These are phyloP conservation scores for Plestiodon gilberti DNA, from an alignment of 2,113 vertebrate species.

Conservation along the genomic window DNA sequence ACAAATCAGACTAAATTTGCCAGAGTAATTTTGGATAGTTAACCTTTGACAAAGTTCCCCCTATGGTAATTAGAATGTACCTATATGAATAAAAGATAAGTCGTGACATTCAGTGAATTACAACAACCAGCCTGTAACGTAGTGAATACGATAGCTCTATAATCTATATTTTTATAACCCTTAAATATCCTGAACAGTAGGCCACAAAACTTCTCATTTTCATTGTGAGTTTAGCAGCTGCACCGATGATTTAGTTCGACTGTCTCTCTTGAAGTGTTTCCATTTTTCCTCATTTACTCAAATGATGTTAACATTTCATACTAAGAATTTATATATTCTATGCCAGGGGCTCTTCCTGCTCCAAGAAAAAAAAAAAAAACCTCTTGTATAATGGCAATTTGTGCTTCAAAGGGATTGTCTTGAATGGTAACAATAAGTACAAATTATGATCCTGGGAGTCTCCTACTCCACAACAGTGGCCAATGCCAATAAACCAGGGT, in stretches of 20 bases:
- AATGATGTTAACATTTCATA: neutral
- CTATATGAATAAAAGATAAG: constrained; percentile 87
- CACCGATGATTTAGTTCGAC: constrained; percentile 42
- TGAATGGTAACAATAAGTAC: constrained; percentile 59
- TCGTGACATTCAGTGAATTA: constrained; percentile 81
- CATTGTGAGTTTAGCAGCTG: constrained; percentile 42
- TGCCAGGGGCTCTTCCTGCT: constrained; percentile 12
- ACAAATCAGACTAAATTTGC: constrained; percentile 85
- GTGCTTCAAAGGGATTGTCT: constrained; percentile 44
- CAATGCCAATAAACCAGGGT: constrained; percentile 71
- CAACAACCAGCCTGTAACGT: constrained; percentile 79
- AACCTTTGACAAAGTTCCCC: constrained; percentile 83
- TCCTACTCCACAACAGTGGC: constrained; percentile 61
- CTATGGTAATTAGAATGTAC: constrained; percentile 80
- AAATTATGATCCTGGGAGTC: constrained; percentile 70
- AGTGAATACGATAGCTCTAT: constrained; percentile 69
- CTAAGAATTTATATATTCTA: neutral
- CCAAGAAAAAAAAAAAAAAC: neutral
- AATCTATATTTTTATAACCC: constrained; percentile 70
- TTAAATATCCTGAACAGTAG: constrained; percentile 64
- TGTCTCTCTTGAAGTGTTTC: constrained; percentile 14
- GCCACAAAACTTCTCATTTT: constrained; percentile 41
- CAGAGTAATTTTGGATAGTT: constrained; percentile 83
- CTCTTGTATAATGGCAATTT: constrained; percentile 26
- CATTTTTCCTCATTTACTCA: rapidly evolving